A percentile compares a stretch with the other conserved stretches of the same genome.
phyloP scores from a whole-genome alignment of 2,113 vertebrate species.

The Pseudorasbora parva region DNA sequence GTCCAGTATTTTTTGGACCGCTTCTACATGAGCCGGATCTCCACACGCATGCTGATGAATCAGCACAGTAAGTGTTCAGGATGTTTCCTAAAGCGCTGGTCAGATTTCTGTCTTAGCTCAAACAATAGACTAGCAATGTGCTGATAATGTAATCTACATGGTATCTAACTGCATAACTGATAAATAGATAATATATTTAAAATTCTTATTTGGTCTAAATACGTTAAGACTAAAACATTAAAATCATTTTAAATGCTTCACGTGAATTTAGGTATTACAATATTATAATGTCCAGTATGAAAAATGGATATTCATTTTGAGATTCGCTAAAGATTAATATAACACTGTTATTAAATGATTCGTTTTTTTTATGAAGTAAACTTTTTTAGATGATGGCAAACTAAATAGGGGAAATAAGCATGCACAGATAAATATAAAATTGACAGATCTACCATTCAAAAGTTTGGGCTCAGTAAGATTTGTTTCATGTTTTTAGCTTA shows the following conservation, averaged over 20 bases:
- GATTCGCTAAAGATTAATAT: not conserved
- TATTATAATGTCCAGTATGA: not conserved
- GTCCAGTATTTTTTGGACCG: constrained; percentile 98
- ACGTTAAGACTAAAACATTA: not conserved
- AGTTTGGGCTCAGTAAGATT: too few species aligned
- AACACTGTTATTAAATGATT: not conserved
- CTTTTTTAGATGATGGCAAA: not conserved
- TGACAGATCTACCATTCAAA: too few species aligned
- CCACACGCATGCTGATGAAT: constrained; percentile 97
- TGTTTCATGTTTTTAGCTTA: too few species aligned
- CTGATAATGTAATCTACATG: not conserved
- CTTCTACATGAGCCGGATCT: constrained; percentile 99
- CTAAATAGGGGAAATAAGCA: not conserved
- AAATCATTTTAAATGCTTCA: not conserved
- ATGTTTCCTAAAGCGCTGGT: not conserved
- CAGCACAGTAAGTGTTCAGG: constrained; percentile 91
- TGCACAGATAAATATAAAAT: not conserved
- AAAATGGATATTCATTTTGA: not conserved
- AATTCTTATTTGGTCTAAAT: not conserved
- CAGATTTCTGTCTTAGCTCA: not conserved
- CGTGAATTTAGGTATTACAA: not conserved
- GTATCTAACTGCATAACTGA: not conserved
- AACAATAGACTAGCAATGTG: not conserved
- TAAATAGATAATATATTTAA: not conserved
- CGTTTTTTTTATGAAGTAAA: not conserved